Base-by-base conservation (phyloP, 2,888 invertebrate genomes). In the Lasioglossum figueresi region DNA sequence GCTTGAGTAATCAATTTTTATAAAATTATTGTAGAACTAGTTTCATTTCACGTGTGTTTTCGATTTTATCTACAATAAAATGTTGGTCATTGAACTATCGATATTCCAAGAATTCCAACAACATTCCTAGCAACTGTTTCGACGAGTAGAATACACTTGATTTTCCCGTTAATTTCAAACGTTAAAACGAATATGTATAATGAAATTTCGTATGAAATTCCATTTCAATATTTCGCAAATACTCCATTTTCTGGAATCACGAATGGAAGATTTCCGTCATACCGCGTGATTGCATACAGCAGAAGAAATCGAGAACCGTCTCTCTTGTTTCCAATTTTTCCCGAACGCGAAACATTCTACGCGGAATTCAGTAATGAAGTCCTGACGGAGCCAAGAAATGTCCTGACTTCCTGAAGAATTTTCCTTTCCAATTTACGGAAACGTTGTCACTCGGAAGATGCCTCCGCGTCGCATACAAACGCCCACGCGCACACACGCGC, bases 321-420 rank as follows among this genome's bases (percentile, higher is more conserved):
- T 43, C 75, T 68, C 45, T 80, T 59, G 74, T 80, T 78, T 77
- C 12, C 80, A 81, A 76, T 79, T 74, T 82, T 80, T 76, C 72
- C 37, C 43, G 27, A 76, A 76, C 43, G 66, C 19, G 43, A 79
- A 52, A n/a, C 68, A n/a, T 34, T 78, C 14, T 12, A 19, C 68
- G 19, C 5, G 82, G 80, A 87, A 89, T 74, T 87, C 72, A 78
- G 87, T 89, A 80, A 88, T 80, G 68, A 87, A 79, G 85, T 82
- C 78, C 73, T 34, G 45, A 52, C 23, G 71, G 14, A 19, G 5
- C 37, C n/a, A 16, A 16, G 23, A 59, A 59, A 76, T 45, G 81
- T 70, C 82, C 66, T 76, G 80, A 40, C 87, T 43, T 68, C 71
- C 12, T 56, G 80, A 66, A 63, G 73, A 85, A 87, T 80, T 85